phyloP scores from a whole-genome alignment of 2,113 vertebrate species.

The Neofelis nebulosa region DNA sequence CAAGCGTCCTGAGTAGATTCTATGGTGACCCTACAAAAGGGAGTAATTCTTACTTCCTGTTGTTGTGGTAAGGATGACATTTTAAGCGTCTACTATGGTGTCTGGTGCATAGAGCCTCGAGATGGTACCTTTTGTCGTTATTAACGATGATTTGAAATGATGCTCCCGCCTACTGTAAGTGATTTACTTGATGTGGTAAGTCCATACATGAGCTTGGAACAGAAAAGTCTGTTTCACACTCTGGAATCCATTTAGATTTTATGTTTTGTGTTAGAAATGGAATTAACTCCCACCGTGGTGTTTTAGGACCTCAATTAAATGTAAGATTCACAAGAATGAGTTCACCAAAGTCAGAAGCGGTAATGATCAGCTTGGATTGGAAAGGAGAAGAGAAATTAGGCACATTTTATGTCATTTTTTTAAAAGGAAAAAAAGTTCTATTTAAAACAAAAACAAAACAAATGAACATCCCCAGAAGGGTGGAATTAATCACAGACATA shows the following conservation, averaged over 20 bases:
- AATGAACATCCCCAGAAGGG: background rate
- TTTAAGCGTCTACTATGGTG: background rate
- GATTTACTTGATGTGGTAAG: background rate
- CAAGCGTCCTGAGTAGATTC: background rate
- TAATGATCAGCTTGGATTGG: background rate
- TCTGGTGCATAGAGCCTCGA: background rate
- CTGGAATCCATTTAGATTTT: background rate
- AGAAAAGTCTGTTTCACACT: background rate
- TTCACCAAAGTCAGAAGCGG: background rate
- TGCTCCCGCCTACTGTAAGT: background rate
- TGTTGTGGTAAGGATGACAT: background rate
- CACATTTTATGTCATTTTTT: conserved; percentile 17
- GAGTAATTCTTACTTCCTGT: background rate
- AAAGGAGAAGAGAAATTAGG: background rate
- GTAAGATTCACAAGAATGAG: background rate
- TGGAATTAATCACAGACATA: background rate
- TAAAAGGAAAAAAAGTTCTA: background rate
- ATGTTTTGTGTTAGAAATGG: conserved; percentile 18
- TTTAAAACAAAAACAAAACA: conserved; percentile 20
- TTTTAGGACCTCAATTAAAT: background rate
- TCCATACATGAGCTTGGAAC: background rate
- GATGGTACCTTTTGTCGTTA: background rate
- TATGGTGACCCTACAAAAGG: background rate
- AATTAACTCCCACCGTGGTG: background rate
- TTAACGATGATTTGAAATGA: background rate